A percentile compares a stretch with the other conserved stretches of the same genome.
Conservation (phyloP, 2,888 invertebrate genomes). For the Cantharis rufa region DNA sequence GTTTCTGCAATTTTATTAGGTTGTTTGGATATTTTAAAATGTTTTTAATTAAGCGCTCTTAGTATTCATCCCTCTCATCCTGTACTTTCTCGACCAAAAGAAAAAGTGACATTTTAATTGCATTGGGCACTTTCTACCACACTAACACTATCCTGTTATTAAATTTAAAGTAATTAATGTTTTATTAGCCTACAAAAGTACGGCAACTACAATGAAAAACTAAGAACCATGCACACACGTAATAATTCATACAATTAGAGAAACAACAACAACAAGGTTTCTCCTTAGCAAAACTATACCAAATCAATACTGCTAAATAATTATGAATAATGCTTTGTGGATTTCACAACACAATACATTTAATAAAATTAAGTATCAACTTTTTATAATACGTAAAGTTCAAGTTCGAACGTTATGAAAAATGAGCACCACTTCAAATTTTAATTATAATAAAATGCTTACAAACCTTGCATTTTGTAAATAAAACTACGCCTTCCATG, state of each 20-base stretch:
- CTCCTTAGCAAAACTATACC: not conserved
- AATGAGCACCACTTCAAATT: conserved; percentile 2
- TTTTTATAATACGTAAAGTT: conserved; percentile 4
- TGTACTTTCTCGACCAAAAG: not conserved
- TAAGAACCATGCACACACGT: not conserved
- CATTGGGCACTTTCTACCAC: not conserved
- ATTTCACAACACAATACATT: not conserved
- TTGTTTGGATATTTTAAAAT: no score
- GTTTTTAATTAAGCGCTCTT: no score
- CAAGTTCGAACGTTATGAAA: conserved; percentile 10
- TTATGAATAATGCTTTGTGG: not conserved
- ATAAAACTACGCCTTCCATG: not conserved
- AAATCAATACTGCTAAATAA: not conserved
- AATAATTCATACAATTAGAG: not conserved
- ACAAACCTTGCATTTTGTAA: not conserved
- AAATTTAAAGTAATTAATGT: not conserved
- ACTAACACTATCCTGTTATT: not conserved
- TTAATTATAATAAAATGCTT: not conserved
- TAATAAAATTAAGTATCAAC: not conserved
- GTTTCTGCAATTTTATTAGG: no score
- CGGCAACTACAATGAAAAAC: not conserved
- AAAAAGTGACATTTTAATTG: not conserved
- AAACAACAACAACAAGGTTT: not conserved
- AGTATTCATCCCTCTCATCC: not conserved
- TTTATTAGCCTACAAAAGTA: not conserved